Percentiles rank a stretch among this genome's conserved stretches.
These are phyloP conservation scores for Aleiodes alternator DNA, from an alignment of 2,888 invertebrate species.

Conservation along the genomic window DNA sequence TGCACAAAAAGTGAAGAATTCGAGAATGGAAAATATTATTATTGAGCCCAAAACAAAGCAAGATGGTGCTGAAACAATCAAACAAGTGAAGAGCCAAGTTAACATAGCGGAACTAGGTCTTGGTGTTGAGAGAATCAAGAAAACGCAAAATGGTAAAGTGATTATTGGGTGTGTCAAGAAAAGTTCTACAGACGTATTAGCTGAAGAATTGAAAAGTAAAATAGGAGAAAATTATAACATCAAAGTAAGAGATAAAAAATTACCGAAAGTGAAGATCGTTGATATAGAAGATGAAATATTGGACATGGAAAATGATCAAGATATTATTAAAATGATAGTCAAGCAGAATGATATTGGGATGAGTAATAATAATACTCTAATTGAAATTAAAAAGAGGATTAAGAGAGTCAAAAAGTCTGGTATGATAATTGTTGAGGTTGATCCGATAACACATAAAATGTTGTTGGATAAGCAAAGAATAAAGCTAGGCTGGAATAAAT, in stretches of 20 bases:
- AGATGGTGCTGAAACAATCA: slow-evolving; percentile 26
- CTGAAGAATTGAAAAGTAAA: slow-evolving; percentile 21
- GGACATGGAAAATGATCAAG: slow-evolving; percentile 34
- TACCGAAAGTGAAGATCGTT: slow-evolving; percentile 26
- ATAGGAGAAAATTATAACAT: slow-evolving; percentile 31
- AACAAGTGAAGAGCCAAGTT: slow-evolving; percentile 34
- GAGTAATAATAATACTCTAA: background rate
- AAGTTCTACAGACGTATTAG: slow-evolving; percentile 6
- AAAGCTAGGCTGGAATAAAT: slow-evolving; percentile 43
- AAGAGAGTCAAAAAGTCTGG: background rate
- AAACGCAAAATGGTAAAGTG: slow-evolving; percentile 17
- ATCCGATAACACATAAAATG: slow-evolving; percentile 8
- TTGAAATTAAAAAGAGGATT: background rate
- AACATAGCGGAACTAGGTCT: slow-evolving; percentile 22
- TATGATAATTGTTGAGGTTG: slow-evolving; percentile 36
- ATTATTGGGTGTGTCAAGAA: slow-evolving; percentile 39
- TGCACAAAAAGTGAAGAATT: slow-evolving; percentile 19
- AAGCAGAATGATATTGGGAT: slow-evolving; percentile 25
- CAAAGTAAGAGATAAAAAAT: slow-evolving; percentile 31
- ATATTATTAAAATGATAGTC: slow-evolving; percentile 23
- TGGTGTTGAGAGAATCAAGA: slow-evolving; percentile 28
- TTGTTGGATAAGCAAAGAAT: slow-evolving; percentile 17
- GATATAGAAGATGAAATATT: slow-evolving; percentile 37
- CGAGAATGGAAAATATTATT: slow-evolving; percentile 15
- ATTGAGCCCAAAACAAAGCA: slow-evolving; percentile 28